Evolutionary conservation across 2,888 invertebrate species (phyloP).

Genomic region (Papilio gigon): DNA sequence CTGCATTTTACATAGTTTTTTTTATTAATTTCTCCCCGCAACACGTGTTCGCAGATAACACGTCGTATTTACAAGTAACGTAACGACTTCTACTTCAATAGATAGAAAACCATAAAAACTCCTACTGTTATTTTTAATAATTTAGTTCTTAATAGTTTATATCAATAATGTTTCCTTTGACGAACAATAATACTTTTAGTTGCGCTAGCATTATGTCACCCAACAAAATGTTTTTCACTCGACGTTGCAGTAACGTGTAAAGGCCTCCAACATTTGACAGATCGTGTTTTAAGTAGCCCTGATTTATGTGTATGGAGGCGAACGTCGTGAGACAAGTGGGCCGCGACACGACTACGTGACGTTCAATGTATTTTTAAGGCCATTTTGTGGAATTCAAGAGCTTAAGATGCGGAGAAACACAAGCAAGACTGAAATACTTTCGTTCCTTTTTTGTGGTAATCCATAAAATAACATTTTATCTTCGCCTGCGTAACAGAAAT

Average conservation of each 20-base stretch:
- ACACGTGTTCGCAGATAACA: slow-evolving; percentile 76
- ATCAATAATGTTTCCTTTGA: not conserved
- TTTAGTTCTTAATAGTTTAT: too few species aligned
- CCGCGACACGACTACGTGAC: slow-evolving; percentile 58
- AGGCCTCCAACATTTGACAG: slow-evolving; percentile 45
- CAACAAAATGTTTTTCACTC: not conserved
- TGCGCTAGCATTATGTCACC: not conserved
- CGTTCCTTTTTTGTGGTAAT: slow-evolving; percentile 35
- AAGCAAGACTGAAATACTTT: slow-evolving; percentile 32
- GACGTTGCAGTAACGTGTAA: slow-evolving; percentile 22
- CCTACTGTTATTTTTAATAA: too few species aligned
- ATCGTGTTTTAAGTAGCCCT: slow-evolving; percentile 71
- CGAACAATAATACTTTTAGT: not conserved
- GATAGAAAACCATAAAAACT: not conserved
- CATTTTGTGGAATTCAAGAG: slow-evolving; percentile 53
- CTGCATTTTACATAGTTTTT: slow-evolving; percentile 61
- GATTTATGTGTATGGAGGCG: slow-evolving; percentile 70
- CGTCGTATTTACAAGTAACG: slow-evolving; percentile 50
- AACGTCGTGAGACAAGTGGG: slow-evolving; percentile 74
- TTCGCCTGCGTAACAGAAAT: slow-evolving; percentile 26
- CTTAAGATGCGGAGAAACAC: slow-evolving; percentile 45
- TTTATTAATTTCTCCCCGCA: slow-evolving; percentile 63
- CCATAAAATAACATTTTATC: slow-evolving; percentile 38
- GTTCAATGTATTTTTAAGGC: slow-evolving; percentile 54
- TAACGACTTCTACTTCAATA: slow-evolving; percentile 52